These are phyloP conservation scores for Probaryconus sp. DNA, from an alignment of 1,140 invertebrate genomes.

Conservation along the genomic window DNA sequence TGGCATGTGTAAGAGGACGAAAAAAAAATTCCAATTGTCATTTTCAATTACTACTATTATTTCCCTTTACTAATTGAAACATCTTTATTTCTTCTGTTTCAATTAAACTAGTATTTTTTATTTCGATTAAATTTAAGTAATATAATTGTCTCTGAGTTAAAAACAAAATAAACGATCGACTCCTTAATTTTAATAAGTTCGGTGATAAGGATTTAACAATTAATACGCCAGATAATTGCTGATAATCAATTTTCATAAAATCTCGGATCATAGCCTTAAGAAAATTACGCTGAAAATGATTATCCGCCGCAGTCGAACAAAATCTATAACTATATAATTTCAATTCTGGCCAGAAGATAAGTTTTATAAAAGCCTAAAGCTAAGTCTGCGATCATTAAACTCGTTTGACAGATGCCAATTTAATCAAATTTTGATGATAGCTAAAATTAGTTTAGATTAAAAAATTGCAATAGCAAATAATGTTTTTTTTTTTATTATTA, in stretches of 20 bases:
- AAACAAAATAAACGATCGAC: too few species aligned
- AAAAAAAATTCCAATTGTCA: conserved; percentile 29
- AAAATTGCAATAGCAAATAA: too few species aligned
- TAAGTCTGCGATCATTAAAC: not conserved
- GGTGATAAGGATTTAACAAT: not conserved
- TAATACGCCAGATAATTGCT: not conserved
- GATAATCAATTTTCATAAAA: conserved; percentile 3
- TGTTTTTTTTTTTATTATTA: too few species aligned
- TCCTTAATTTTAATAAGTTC: too few species aligned
- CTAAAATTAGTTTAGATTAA: too few species aligned
- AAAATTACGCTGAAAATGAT: not conserved
- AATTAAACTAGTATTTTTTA: too few species aligned
- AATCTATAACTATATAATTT: conserved; percentile 8
- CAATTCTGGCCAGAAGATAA: not conserved
- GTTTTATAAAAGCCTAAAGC: conserved; percentile 6
- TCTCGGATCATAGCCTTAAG: not conserved
- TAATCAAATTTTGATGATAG: not conserved
- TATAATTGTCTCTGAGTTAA: too few species aligned
- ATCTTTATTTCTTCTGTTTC: conserved; percentile 4
- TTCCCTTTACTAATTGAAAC: conserved; percentile 8
- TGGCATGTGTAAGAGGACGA: conserved; percentile 17
- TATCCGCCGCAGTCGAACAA: conserved; percentile 5
- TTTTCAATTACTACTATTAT: conserved; percentile 31
- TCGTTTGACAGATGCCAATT: conserved; percentile 1
- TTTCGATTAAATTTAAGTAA: too few species aligned